Base-by-base conservation (phyloP, 2,888 invertebrate genomes). In the Oxycera nigricornis region DNA sequence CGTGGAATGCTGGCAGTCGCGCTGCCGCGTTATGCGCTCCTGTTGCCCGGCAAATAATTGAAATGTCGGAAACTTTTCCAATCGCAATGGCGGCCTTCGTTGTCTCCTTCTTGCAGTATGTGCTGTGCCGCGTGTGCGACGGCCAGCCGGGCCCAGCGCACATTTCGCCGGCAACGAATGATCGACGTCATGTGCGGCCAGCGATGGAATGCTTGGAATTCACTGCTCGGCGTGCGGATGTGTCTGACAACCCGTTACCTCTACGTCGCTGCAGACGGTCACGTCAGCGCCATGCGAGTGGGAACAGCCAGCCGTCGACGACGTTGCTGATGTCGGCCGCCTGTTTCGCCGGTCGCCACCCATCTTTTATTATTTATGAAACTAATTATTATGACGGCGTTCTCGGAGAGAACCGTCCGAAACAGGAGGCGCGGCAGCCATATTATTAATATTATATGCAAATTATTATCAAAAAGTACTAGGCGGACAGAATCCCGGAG, bases 391-490 rank as follows among this genome's bases (percentile, higher is more conserved):
- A 22, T 30, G 50, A 20, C 30, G 17, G 26, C 28, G 52, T 9
- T 6, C 3, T 11, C 31, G 4, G 31, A 20, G n/a, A 26, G 70
- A 68, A 30, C 28, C 3, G 75, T 74, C 20, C 67, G 77, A 73
- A 78, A 78, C 78, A 79, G 70, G 74, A 73, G 78, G 78, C n/a
- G 31, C 72, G 79, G 77, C 79, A 75, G 74, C 78, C 79, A 80
- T 81, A 81, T 79, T 82, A 76, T 74, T 76, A 74, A 74, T 77
- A 75, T 77, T 77, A 77, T 82, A 82, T 82, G 82, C 82, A 82
- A 82, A 82, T 82, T 81, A 82, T 82, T 82, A 81, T 80, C 80
- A 81, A 80, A 80, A 81, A 80, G 79, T 81, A 82, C 80, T 80
- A 82, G 81, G 82, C 80, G 77, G 77, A 76, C 81, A 82, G 80